Percentiles rank a stretch among this genome's conserved stretches.
These are phyloP conservation scores for Ageneiosus marmoratus DNA, from an alignment of 2,113 vertebrate genomes.

Conservation along the genomic window DNA sequence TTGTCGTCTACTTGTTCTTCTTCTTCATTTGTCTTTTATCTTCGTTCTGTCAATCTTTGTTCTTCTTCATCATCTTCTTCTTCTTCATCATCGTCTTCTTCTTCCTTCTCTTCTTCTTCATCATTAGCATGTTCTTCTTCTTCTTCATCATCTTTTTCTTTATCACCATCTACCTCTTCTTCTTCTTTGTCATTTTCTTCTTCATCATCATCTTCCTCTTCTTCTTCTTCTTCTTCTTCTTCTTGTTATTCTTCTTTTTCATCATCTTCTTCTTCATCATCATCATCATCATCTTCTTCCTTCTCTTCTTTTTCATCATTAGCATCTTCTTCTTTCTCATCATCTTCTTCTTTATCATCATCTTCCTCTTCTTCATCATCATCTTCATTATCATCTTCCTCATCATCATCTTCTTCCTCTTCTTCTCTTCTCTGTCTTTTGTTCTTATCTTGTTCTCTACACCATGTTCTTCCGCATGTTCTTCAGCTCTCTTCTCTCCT, in stretches of 20 bases:
- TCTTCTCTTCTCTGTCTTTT: not conserved
- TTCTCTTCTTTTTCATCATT: not conserved
- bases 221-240: not conserved
- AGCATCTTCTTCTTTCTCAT: not conserved
- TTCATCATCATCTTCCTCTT: not conserved
- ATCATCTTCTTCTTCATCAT: not conserved
- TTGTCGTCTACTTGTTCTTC: not conserved
- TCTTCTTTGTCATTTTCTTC: not conserved
- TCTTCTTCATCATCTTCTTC: not conserved
- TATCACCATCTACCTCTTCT: not conserved
- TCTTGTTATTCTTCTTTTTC: not conserved
- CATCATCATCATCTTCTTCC: not conserved
- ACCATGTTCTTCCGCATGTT: not conserved
- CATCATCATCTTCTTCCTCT: not conserved
- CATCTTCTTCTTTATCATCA: not conserved
- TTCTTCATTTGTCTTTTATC: not conserved
- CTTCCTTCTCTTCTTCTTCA: not conserved
- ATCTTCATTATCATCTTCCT: not conserved
- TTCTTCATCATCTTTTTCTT: not conserved
- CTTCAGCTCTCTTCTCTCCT: not conserved
- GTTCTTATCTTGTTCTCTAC: not conserved
- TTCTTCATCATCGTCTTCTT: not conserved
- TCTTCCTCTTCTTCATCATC: not conserved
- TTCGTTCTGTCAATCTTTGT: not conserved
- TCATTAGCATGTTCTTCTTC: not conserved